These are phyloP conservation scores for Ernsta delagoae DNA, from an alignment of 2,888 invertebrate species.

Conservation along the genomic window DNA sequence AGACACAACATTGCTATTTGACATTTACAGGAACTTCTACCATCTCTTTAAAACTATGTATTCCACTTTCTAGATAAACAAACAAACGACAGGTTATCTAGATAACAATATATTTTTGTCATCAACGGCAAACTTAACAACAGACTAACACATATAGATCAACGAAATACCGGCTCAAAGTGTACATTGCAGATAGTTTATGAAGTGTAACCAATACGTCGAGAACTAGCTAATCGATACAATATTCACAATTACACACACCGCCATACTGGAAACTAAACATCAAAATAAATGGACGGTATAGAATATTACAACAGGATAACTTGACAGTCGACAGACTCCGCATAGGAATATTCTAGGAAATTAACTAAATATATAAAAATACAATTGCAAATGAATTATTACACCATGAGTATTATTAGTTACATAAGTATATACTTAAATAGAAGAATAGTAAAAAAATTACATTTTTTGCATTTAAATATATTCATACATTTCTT, in stretches of 20 bases:
- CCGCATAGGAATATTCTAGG: slow-evolving; percentile 32
- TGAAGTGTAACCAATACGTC: slow-evolving; percentile 64
- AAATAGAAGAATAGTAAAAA: slow-evolving; percentile 37
- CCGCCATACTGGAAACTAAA: slow-evolving; percentile 55
- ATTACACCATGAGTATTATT: slow-evolving; percentile 16
- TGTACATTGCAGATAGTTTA: slow-evolving; percentile 45
- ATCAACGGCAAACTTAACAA: slow-evolving; percentile 85
- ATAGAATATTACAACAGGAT: slow-evolving; percentile 52
- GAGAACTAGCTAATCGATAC: slow-evolving; percentile 50
- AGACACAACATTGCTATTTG: neutral
- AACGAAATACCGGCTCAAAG: slow-evolving; percentile 70
- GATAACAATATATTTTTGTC: slow-evolving; percentile 85
- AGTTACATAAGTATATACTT: slow-evolving; percentile 16
- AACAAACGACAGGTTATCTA: slow-evolving; percentile 72
- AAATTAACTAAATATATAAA: slow-evolving; percentile 42
- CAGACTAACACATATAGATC: slow-evolving; percentile 82
- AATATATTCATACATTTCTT: slow-evolving; percentile 60
- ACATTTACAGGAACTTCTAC: slow-evolving; percentile 9
- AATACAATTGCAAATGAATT: slow-evolving; percentile 35
- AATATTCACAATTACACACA: slow-evolving; percentile 49
- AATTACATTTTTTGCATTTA: slow-evolving; percentile 48
- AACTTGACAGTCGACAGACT: slow-evolving; percentile 37
- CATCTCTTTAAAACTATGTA: too few relatives aligned
- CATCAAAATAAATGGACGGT: slow-evolving; percentile 77
- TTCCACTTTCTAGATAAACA: too few relatives aligned